These are phyloP conservation scores for Caenorhabditis sulstoni DNA, from an alignment of 2,888 invertebrate genomes.

Conservation along the genomic window DNA sequence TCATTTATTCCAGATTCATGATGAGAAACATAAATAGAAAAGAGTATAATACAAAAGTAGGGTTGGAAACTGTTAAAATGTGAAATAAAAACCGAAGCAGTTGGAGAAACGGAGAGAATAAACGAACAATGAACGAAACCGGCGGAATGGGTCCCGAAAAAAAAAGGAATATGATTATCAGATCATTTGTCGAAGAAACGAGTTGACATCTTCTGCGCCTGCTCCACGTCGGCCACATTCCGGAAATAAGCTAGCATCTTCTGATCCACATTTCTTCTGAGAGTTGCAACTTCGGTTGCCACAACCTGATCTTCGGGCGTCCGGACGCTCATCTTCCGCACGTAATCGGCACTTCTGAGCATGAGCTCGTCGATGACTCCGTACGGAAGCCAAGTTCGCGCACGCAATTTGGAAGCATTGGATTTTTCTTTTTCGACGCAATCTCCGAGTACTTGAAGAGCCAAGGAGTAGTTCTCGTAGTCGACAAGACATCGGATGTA, in stretches of 20 bases:
- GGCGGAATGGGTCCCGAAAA: neutral
- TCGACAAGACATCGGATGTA: conserved; percentile 71
- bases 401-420: conserved; percentile 22
- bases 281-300: conserved; percentile 22
- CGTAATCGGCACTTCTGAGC: conserved; percentile 32
- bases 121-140: conserved; percentile 8
- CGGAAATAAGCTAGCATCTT: conserved; percentile 45
- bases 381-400: conserved; percentile 56
- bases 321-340: conserved; percentile 7
- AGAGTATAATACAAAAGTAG: conserved; percentile 7
- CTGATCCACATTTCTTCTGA: conserved; percentile 34
- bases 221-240: conserved; percentile 31
- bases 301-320: conserved; percentile 22
- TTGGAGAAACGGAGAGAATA: neutral
- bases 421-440: conserved; percentile 54
- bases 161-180: neutral
- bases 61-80: conserved; percentile 27
- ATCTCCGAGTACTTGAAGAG: conserved; percentile 57
- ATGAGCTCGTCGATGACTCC: conserved; percentile 58
- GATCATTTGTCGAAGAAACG: conserved; percentile 27
- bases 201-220: conserved; percentile 35
- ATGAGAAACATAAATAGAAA: conserved; percentile 26
- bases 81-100: conserved; percentile 32
- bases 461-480: conserved; percentile 63
- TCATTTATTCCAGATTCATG: conserved; percentile 5